A percentile compares a stretch with the other conserved stretches of the same genome.
Conservation (phyloP, 2,888 invertebrate species). For the Tolmerus cingulatus region DNA sequence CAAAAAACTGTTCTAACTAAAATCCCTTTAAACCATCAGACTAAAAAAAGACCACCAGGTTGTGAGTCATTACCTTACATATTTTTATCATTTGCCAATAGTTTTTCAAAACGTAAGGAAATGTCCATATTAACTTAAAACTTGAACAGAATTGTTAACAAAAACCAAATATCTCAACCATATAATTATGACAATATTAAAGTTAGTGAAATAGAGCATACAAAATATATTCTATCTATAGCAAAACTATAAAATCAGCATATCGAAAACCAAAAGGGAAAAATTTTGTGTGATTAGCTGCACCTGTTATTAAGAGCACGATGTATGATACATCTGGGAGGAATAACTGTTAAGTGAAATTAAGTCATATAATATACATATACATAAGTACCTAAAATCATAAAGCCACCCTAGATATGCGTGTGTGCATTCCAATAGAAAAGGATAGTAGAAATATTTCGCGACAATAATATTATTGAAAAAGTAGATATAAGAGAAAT, state of each 20-base stretch:
- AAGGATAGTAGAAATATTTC: not conserved
- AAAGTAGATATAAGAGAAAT: not conserved
- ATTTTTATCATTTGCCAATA: not conserved
- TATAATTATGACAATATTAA: not conserved
- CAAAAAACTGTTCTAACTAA: not conserved
- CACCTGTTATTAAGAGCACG: slow-evolving; percentile 15
- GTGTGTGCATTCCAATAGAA: not conserved
- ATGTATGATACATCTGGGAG: not conserved
- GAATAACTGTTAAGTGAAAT: not conserved
- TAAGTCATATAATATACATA: not conserved
- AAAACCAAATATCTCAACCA: not conserved
- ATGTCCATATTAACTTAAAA: not conserved
- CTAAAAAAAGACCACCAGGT: slow-evolving; percentile 25
- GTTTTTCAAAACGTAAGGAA: not conserved
- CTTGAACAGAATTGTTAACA: not conserved
- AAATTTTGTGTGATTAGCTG: not conserved
- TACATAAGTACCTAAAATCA: not conserved
- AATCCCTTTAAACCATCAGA: not conserved
- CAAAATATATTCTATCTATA: not conserved
- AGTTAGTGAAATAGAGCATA: not conserved
- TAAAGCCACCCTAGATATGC: not conserved
- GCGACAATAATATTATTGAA: not conserved
- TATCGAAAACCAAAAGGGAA: not conserved
- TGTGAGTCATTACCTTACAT: slow-evolving; percentile 2
- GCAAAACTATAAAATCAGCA: not conserved